Evolutionary conservation across 2,797 vertebrate species (phyloP).

Genomic region (Distichodus sexfasciatus): DNA sequence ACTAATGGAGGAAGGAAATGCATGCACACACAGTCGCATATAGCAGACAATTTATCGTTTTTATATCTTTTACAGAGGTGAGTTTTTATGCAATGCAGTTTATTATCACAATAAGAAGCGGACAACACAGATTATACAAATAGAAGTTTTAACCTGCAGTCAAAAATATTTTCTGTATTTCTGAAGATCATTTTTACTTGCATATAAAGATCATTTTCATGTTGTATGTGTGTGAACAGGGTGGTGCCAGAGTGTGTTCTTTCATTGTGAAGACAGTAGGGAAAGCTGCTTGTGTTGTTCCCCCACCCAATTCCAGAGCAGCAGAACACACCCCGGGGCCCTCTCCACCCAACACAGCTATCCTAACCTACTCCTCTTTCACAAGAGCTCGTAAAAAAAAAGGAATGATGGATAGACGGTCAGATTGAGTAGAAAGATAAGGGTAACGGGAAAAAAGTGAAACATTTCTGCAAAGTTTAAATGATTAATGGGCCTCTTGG

Average conservation of each 20-base stretch:
- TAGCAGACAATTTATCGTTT: conserved; percentile 39
- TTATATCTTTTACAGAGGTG: not conserved
- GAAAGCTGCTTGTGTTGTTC: conserved; percentile 25
- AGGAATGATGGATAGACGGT: not conserved
- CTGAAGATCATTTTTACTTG: too few relatives aligned
- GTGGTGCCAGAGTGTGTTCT: too few relatives aligned
- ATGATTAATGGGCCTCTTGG: not conserved
- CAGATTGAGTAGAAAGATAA: not conserved
- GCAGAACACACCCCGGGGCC: conserved; percentile 19
- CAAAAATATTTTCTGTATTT: too few relatives aligned
- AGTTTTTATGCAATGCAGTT: not conserved
- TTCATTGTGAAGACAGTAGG: too few relatives aligned
- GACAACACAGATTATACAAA: too few relatives aligned
- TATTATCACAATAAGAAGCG: too few relatives aligned
- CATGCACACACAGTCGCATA: too few relatives aligned
- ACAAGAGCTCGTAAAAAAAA: not conserved
- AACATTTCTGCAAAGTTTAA: not conserved
- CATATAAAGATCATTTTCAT: too few relatives aligned
- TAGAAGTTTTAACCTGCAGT: too few relatives aligned
- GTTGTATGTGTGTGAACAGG: too few relatives aligned
- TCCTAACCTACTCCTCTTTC: conserved; percentile 14
- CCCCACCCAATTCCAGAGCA: conserved; percentile 28
- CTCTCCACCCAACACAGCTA: conserved; percentile 38
- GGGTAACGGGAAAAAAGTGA: not conserved
- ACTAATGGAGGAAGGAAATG: too few relatives aligned